Evolutionary conservation across 1,140 invertebrate genomes (phyloP).

Genomic region (Phortica variegata): DNA sequence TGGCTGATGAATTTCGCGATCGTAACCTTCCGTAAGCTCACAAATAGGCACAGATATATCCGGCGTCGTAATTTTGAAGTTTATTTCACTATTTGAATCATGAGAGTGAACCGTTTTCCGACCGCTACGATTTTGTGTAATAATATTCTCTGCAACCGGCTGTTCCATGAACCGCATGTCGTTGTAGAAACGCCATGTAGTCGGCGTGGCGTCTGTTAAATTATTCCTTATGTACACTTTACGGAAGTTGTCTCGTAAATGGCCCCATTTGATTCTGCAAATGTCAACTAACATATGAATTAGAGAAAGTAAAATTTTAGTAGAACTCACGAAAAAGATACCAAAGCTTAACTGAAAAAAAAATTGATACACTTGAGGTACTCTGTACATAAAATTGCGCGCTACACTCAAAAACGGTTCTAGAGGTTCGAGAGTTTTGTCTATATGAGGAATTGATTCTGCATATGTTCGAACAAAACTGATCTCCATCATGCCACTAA

Average conservation of each 20-base stretch:
- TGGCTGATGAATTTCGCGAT: constrained; percentile 41
- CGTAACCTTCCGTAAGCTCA: constrained; percentile 41
- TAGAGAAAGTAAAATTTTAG: too few relatives aligned
- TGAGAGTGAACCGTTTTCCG: constrained; percentile 26
- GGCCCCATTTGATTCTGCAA: constrained; percentile 48
- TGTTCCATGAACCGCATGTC: constrained; percentile 52
- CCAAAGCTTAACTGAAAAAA: too few relatives aligned
- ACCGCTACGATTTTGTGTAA: constrained; percentile 34
- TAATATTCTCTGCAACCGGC: constrained; percentile 44
- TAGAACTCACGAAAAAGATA: too few relatives aligned
- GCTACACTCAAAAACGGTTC: too few relatives aligned
- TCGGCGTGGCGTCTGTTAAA: constrained; percentile 42
- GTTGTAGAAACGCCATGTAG: constrained; percentile 49
- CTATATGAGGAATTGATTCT: too few relatives aligned
- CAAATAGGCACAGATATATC: constrained; percentile 41
- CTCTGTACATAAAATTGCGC: too few relatives aligned
- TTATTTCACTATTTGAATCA: constrained; percentile 30
- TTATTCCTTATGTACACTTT: constrained; percentile 50
- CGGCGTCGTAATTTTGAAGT: constrained; percentile 22
- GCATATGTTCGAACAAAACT: too few relatives aligned
- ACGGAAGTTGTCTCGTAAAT: constrained; percentile 46
- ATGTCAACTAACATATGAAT: constrained; percentile 29
- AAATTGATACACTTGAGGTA: too few relatives aligned
- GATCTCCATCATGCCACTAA: too few relatives aligned
- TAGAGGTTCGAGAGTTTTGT: too few relatives aligned